phyloP scores from a whole-genome alignment of 2,113 vertebrate species.

The Candoia aspera region DNA sequence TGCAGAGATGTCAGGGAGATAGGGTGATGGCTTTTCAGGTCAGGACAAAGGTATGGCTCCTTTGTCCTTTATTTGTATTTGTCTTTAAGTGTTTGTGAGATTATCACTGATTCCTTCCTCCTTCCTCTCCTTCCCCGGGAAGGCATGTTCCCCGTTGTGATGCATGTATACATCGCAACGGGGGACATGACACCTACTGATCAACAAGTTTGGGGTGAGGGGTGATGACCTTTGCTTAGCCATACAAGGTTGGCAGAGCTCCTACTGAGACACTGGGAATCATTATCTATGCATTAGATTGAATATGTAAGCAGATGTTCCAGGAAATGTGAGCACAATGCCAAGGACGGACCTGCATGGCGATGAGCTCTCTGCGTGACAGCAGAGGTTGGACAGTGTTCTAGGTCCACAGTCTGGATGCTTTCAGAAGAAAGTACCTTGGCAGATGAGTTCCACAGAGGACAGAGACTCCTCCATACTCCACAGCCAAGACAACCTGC shows the following conservation, averaged over 20 bases:
- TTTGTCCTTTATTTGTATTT: too few relatives aligned
- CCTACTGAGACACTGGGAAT: not conserved
- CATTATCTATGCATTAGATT: fast-evolving
- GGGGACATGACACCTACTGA: too few relatives aligned
- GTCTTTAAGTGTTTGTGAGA: too few relatives aligned
- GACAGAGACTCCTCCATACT: not conserved
- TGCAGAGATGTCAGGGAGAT: too few relatives aligned
- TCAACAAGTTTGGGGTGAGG: constrained; percentile 21
- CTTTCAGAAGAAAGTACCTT: not conserved
- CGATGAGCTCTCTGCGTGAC: not conserved
- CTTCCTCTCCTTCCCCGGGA: too few relatives aligned
- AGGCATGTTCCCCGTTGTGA: too few relatives aligned
- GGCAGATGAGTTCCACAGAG: not conserved
- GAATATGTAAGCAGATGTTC: constrained; percentile 9
- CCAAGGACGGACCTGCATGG: not conserved
- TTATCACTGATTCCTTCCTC: too few relatives aligned
- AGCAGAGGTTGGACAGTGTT: not conserved
- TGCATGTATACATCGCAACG: too few relatives aligned
- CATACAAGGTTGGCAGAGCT: constrained; percentile 13
- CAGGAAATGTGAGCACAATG: not conserved
- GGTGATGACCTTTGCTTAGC: constrained; percentile 2
- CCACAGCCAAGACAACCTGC: not conserved
- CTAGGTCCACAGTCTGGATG: not conserved
- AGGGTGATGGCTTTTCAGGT: too few relatives aligned
- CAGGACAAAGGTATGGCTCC: too few relatives aligned